phyloP scores from a whole-genome alignment of 2,888 invertebrate genomes.

The Meiosimyza platycephala region DNA sequence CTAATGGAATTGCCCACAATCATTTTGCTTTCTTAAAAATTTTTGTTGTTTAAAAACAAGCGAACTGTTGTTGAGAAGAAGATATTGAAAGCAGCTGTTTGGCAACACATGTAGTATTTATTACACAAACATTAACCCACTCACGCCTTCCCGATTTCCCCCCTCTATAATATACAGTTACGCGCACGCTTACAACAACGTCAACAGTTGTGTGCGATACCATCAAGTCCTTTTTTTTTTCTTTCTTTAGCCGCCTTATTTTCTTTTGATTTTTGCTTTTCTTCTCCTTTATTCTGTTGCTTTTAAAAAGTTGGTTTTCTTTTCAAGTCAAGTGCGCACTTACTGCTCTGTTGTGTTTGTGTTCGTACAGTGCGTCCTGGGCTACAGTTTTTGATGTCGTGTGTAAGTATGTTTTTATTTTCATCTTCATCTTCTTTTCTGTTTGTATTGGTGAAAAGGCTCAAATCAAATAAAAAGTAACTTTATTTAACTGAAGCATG shows the following conservation, averaged over 20 bases:
- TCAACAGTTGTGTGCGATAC: slow-evolving; percentile 11
- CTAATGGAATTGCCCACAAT: too few relatives aligned
- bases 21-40: too few relatives aligned
- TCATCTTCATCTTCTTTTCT: background rate
- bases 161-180: background rate
- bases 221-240: slow-evolving; percentile 10
- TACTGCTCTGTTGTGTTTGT: background rate
- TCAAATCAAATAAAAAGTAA: slow-evolving; percentile 30
- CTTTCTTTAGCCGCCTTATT: background rate
- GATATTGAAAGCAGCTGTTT: slow-evolving; percentile 31
- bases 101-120: slow-evolving; percentile 27
- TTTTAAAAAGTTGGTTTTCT: background rate
- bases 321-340: slow-evolving; percentile 9
- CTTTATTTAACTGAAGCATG: slow-evolving; percentile 33
- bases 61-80: too few relatives aligned
- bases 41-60: too few relatives aligned
- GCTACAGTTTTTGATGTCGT: background rate
- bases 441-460: slow-evolving; percentile 9
- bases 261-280: slow-evolving; percentile 7
- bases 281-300: background rate
- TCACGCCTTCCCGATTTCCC: background rate
- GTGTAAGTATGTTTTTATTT: slow-evolving; percentile 14
- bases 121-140: slow-evolving; percentile 25
- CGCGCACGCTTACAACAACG: background rate
- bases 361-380: background rate